These are phyloP conservation scores for Copidosoma floridanum DNA, from an alignment of 1,140 invertebrate genomes.

Conservation along the genomic window DNA sequence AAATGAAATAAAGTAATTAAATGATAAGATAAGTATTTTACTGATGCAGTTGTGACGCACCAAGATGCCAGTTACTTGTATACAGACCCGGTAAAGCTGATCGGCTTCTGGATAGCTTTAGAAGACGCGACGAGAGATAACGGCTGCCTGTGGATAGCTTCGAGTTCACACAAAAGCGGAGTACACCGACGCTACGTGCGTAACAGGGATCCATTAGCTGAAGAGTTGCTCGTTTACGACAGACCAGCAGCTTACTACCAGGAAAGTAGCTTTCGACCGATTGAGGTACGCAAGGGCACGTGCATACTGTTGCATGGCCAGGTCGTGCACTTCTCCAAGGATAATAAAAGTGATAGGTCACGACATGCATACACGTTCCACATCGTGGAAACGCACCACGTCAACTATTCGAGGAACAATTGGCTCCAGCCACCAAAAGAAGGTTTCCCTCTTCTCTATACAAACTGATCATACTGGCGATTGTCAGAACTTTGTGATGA, in stretches of 20 bases:
- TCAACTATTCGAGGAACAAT: conserved; percentile 77
- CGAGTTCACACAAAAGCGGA: conserved; percentile 84
- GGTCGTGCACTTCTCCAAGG: conserved; percentile 89
- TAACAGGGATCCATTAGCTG: conserved; percentile 65
- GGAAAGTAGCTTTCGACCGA: conserved; percentile 72
- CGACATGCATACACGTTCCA: conserved; percentile 96
- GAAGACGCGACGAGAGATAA: conserved; percentile 91
- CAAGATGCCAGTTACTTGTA: conserved; percentile 72
- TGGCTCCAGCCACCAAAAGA: conserved; percentile 75
- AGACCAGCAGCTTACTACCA: conserved; percentile 69
- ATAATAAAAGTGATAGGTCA: conserved; percentile 79
- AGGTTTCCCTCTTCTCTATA: conserved; percentile 65
- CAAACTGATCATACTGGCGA: conserved; percentile 52
- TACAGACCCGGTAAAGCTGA: conserved; percentile 70
- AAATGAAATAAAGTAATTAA: neutral
- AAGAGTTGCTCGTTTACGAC: conserved; percentile 66
- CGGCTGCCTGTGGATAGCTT: conserved; percentile 90
- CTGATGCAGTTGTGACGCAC: conserved; percentile 40
- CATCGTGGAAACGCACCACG: conserved; percentile 77
- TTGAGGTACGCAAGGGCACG: conserved; percentile 80
- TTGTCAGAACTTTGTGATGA: too few species aligned
- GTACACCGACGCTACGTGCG: conserved; percentile 71
- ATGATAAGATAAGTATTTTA: too few species aligned
- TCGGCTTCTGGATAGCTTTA: conserved; percentile 93
- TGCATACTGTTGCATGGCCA: conserved; percentile 88